Conservation (phyloP, 2,888 invertebrate genomes). For the Coleophora flavipennella region DNA sequence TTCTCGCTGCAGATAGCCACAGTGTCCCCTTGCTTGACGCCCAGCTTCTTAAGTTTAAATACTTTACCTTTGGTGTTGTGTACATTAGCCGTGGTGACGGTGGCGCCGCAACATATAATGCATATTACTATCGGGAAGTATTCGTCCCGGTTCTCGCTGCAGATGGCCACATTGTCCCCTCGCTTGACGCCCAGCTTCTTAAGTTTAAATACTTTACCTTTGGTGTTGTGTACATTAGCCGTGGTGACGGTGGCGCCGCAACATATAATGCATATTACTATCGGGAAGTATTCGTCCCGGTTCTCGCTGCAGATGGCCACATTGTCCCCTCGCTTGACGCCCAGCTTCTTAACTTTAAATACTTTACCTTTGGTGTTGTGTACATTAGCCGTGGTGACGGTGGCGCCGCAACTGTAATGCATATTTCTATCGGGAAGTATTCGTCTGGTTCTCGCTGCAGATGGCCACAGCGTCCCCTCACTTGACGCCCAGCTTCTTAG, state of each 20-base stretch:
- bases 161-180: conserved; percentile 69
- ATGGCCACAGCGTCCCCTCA: conserved; percentile 68
- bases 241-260: conserved; percentile 72
- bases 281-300: conserved; percentile 64
- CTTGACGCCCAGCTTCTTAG: too few relatives aligned
- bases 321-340: conserved; percentile 61
- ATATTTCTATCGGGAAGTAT: conserved; percentile 61
- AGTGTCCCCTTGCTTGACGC: conserved; percentile 64
- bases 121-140: conserved; percentile 63
- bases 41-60: too few relatives aligned
- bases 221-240: conserved; percentile 69
- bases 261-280: conserved; percentile 62
- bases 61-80: conserved; percentile 61
- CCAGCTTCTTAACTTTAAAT: conserved; percentile 52
- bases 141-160: conserved; percentile 74
- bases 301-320: conserved; percentile 75
- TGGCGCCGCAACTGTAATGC: conserved; percentile 65
- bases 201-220: too few relatives aligned
- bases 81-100: conserved; percentile 72
- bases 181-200: too few relatives aligned
- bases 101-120: conserved; percentile 65
- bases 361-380: conserved; percentile 61
- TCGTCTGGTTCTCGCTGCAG: conserved; percentile 74
- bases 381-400: conserved; percentile 69
- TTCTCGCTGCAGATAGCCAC: conserved; percentile 75